A percentile compares a stretch with the other conserved stretches of the same genome.
These are phyloP conservation scores for Eulemur macaco DNA, from an alignment of 2,113 vertebrate genomes.

Conservation along the genomic window DNA sequence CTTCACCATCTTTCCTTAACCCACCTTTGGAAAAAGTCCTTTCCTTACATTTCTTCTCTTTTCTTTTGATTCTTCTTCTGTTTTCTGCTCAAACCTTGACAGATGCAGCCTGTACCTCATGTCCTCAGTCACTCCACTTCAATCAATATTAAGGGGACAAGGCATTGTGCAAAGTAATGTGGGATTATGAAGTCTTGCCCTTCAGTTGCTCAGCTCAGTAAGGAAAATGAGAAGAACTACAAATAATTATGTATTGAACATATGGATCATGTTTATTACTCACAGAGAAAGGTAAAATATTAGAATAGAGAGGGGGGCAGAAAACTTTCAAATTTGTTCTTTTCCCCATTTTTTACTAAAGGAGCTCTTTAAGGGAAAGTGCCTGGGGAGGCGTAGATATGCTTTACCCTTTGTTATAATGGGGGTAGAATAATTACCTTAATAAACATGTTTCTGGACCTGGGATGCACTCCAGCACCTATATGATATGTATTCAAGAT, in stretches of 20 bases:
- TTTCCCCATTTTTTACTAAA: background rate
- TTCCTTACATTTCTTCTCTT: background rate
- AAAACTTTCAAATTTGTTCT: background rate
- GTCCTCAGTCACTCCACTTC: background rate
- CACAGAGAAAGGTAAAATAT: background rate
- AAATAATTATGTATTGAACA: background rate
- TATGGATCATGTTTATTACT: background rate
- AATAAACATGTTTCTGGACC: background rate
- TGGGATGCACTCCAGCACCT: background rate
- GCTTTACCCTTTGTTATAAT: background rate
- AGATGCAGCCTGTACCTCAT: background rate
- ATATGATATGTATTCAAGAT: background rate
- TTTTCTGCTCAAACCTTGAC: background rate
- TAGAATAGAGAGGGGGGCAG: background rate
- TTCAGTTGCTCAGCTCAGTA: background rate
- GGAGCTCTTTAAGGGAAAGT: background rate
- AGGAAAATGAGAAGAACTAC: background rate
- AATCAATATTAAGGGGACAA: background rate
- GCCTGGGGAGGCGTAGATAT: background rate
- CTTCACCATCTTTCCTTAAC: background rate
- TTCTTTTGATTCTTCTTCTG: background rate
- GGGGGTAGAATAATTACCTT: background rate
- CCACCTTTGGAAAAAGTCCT: background rate
- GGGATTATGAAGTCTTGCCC: background rate
- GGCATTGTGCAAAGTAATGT: background rate